Conservation (phyloP, 1,140 invertebrate genomes). For the Danaus melanippus region DNA sequence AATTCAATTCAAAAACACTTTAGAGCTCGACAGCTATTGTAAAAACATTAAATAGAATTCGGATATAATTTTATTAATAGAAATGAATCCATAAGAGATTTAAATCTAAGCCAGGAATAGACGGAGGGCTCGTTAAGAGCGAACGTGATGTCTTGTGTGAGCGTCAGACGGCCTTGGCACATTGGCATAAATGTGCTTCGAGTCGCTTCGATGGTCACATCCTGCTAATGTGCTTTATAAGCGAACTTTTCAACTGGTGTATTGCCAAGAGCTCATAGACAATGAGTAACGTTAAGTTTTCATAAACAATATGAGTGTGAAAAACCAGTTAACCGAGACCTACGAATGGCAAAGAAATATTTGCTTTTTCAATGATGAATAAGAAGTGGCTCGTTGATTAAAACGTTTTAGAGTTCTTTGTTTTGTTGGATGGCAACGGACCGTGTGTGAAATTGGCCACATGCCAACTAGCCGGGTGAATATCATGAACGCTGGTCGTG, state of each 20-base stretch:
- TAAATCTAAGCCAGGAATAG: slow-evolving; percentile 10
- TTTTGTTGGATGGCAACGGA: slow-evolving; percentile 39
- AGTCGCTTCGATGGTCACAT: slow-evolving; percentile 23
- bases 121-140: slow-evolving; percentile 17
- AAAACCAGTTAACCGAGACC: neutral
- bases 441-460: slow-evolving; percentile 45
- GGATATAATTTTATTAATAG: too few species aligned
- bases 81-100: slow-evolving; percentile 15
- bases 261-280: too few species aligned
- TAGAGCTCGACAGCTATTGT: too few species aligned
- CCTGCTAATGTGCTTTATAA: slow-evolving; percentile 8
- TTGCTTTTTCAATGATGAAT: slow-evolving; percentile 1
- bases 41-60: too few species aligned
- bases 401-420: slow-evolving; percentile 39
- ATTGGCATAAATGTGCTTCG: slow-evolving; percentile 27
- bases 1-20: too few species aligned
- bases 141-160: slow-evolving; percentile 18
- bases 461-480: slow-evolving; percentile 35
- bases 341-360: neutral
- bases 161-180: slow-evolving; percentile 27
- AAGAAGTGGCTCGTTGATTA: slow-evolving; percentile 16
- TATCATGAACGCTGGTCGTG: slow-evolving; percentile 11
- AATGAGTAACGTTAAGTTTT: neutral
- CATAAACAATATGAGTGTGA: neutral
- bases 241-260: too few species aligned